phyloP scores from a whole-genome alignment of 2,888 invertebrate genomes.

The Eugnorisma glareosa region DNA sequence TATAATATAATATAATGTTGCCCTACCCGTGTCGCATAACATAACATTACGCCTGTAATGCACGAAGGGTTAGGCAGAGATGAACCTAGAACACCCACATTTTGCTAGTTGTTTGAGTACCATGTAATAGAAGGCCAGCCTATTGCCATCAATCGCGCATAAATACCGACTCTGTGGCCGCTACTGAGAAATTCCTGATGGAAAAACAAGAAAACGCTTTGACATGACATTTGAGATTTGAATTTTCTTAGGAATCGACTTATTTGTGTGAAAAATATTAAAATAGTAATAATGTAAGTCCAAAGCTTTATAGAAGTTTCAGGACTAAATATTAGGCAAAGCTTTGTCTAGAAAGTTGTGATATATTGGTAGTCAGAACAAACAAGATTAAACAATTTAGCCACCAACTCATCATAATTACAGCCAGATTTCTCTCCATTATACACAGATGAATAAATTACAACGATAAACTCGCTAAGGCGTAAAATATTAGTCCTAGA shows the following conservation, averaged over 20 bases:
- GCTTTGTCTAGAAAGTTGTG: background rate
- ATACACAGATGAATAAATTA: conserved; percentile 20
- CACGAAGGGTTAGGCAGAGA: background rate
- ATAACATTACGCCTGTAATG: background rate
- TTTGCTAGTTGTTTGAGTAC: background rate
- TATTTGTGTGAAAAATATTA: background rate
- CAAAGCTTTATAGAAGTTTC: background rate
- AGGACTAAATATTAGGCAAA: background rate
- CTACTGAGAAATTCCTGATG: background rate
- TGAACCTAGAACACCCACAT: background rate
- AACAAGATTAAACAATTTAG: background rate
- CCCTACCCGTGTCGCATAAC: background rate
- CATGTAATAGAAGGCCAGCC: background rate
- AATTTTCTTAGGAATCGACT: background rate
- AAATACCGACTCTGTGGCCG: background rate
- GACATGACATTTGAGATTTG: background rate
- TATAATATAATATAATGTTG: background rate
- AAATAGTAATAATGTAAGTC: no score
- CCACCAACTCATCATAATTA: background rate
- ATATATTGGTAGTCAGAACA: background rate
- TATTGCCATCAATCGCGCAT: background rate
- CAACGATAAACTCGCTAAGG: conserved; percentile 6
- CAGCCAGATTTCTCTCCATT: background rate
- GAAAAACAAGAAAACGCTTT: background rate
- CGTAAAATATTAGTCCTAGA: conserved; percentile 22